Evolutionary conservation across 2,888 invertebrate species (phyloP), one percentile per base, ranked within the genome.

Genomic region (Stenodema calcarata): DNA sequence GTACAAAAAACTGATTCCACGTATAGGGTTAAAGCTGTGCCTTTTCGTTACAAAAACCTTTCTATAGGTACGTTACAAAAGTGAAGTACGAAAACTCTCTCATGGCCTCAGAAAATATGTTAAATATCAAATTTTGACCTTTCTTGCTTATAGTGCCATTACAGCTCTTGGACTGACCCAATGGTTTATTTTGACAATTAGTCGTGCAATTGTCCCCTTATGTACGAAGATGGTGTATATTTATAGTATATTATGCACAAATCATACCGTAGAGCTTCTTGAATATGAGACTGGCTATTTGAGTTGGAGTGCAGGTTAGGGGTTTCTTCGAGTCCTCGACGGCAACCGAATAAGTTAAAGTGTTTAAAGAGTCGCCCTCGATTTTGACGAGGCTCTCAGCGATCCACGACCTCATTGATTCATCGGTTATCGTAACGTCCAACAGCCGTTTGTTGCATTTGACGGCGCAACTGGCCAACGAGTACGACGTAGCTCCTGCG

Each of bases 401-500:
- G 16, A 84, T 62, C 78, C 80, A 82, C n/a, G 42, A 50, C 23
- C 75, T 80, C 27, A 90, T 92, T 92, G 73, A 93, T 92, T 90
- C 92, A 92, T 50, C 89, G 88, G 54, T 91, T 91, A 89, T 93
- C 0, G 75, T 73, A 6, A 44, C n/a, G 89, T 94, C 93, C 90
- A 94, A 92, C 12, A 94, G 92, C 75, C 93, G 93, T 90, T 95
- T 94, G 89, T 94, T 94, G 90, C 94, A 92, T 88, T 93, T 92
- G 62, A 94, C 93, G 0, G 92, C 92, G 50, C 78, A 86, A 47
- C 81, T 82, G 12, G 87, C 87, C 30, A 85, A 70, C 0, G 88
- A 87, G 86, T 86, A 88, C 16, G 91, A 90, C 86, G 92, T 91
- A 0, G 93, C 93, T 83, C 91, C 92, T 0, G 91, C 89, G 44